These are phyloP conservation scores for Orchestes rusci DNA, from an alignment of 2,888 invertebrate genomes.

Conservation along the genomic window DNA sequence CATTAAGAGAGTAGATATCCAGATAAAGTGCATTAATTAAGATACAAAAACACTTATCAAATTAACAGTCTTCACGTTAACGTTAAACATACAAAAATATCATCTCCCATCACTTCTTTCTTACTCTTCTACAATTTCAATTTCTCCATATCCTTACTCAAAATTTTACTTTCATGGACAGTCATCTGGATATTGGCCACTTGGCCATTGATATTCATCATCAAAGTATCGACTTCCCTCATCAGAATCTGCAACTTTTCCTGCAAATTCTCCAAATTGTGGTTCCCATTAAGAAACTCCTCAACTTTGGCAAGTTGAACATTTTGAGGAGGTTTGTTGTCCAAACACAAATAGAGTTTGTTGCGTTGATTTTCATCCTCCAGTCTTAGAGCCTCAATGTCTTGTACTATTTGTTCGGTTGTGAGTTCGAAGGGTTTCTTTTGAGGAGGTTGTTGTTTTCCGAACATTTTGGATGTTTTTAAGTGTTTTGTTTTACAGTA, in stretches of 20 bases:
- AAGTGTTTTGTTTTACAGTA: no score
- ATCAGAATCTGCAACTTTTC: slow-evolving; percentile 24
- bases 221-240: slow-evolving; percentile 26
- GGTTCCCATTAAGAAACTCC: slow-evolving; percentile 34
- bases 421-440: slow-evolving; percentile 26
- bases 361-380: slow-evolving; percentile 30
- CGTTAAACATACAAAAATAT: no score
- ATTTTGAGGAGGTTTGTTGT: slow-evolving; percentile 34
- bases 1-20: no score
- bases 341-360: slow-evolving; percentile 33
- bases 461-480: slow-evolving; percentile 28
- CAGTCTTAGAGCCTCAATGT: slow-evolving; percentile 29
- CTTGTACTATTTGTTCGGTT: slow-evolving; percentile 30
- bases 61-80: no score
- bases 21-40: no score
- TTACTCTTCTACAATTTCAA: no score
- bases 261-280: slow-evolving; percentile 30
- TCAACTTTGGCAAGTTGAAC: slow-evolving; percentile 32
- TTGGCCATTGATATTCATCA: slow-evolving; percentile 24
- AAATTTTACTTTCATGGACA: no score
- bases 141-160: no score
- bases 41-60: no score
- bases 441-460: slow-evolving; percentile 25
- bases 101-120: no score
- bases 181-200: slow-evolving; percentile 25